Evolutionary conservation across 2,113 vertebrate species (phyloP), one percentile per base, ranked within the genome.

Genomic region (Collichthys lucidus): DNA sequence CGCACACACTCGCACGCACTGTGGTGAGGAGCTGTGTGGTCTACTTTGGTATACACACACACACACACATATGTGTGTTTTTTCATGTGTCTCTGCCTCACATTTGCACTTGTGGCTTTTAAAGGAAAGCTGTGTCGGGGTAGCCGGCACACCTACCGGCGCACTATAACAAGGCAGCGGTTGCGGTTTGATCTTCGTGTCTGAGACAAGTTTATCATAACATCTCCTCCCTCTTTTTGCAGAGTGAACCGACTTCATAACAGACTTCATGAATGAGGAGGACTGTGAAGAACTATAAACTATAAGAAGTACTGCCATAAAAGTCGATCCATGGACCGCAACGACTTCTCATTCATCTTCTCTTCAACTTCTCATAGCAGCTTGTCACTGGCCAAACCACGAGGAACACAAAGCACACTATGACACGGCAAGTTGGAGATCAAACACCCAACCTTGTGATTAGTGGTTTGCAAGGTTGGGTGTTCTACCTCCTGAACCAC

Each of bases 101-200:
- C 35, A 84, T 87, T 42, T 79, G 68, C 77, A 20, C 29, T 62
- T 9, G 1, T 3, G 22, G 71, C 76, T 35, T 64, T 68, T 17
- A 47, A 73, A 60, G 20, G 24, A 86, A 62, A 55, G 24, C 62
- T 29, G 50, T 29, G 6, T 80, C 8, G 57, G 35, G 59, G 65
- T 24, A 42, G 35, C 49, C 24, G 22, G 66, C 65, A 60, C 53
- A 50, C 71, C 69, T 80, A 67, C 74, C 75, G 77, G 59, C 76
- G 82, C 46, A 29, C 59, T 75, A 80, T 52, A 84, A 72, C 77
- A 73, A 82, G 65, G 65, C 62, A 35, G 29, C 14, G 5, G 59
- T 74, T 83, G 65, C 69, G 75, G 74, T 76, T 75, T 87, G 72
- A 83, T 86, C 63, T 66, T 52, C 19, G 17, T 42, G 56, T 79